Evolutionary conservation across 2,797 vertebrate species (phyloP).

Genomic region (Propithecus perrieri): DNA sequence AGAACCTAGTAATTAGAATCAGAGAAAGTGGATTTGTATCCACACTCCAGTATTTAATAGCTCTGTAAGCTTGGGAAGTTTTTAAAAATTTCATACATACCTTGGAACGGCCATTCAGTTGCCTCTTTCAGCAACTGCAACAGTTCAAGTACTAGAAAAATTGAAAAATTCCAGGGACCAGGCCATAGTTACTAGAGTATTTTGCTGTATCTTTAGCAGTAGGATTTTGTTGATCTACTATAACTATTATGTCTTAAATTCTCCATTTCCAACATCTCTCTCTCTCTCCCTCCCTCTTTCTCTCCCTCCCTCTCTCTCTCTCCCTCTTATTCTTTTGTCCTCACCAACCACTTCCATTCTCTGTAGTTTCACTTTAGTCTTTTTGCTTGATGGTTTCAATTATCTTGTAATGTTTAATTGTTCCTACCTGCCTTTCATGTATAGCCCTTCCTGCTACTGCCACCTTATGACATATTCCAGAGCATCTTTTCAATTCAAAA

Average conservation of each 20-base stretch:
- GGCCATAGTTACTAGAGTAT: neutral
- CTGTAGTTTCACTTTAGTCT: neutral
- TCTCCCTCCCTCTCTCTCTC: neutral
- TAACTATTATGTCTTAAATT: neutral
- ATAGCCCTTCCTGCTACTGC: neutral
- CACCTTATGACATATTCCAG: neutral
- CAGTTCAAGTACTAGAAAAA: neutral
- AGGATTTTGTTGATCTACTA: neutral
- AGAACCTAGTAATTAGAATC: neutral
- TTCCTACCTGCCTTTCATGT: neutral
- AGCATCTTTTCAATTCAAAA: neutral
- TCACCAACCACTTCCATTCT: neutral
- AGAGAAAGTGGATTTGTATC: neutral
- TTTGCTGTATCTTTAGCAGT: neutral
- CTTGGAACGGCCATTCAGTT: neutral
- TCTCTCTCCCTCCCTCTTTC: neutral
- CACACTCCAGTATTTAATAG: neutral
- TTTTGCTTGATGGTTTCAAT: neutral
- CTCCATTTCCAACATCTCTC: too few relatives aligned
- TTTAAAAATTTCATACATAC: neutral
- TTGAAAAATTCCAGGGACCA: neutral
- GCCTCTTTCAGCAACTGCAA: neutral
- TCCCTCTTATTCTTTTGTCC: neutral
- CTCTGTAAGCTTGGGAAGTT: neutral
- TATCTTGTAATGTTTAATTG: neutral